phyloP scores from a whole-genome alignment of 2,888 invertebrate genomes.

The Hypsopygia costalis region DNA sequence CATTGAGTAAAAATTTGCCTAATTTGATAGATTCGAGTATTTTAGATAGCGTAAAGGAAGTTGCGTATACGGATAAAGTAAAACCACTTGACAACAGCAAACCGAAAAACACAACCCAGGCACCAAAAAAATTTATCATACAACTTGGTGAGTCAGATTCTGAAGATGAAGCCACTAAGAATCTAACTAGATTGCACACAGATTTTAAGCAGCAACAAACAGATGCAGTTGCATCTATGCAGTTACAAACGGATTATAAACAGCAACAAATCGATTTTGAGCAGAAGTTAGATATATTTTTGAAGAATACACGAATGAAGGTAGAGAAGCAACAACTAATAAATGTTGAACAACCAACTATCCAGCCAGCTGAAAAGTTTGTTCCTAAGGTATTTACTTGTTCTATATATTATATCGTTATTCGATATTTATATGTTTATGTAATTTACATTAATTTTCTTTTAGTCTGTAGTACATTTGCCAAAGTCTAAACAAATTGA shows the following conservation, averaged over 20 bases:
- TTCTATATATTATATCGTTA: conserved; percentile 1
- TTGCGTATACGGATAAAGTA: conserved; percentile 19
- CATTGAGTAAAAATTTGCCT: conserved; percentile 79
- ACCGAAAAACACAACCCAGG: conserved; percentile 5
- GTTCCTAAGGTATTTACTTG: conserved; percentile 57
- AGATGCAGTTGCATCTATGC: conserved; percentile 35
- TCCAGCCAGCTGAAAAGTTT: conserved; percentile 55
- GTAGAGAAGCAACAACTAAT: conserved; percentile 56
- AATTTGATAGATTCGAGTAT: conserved; percentile 47
- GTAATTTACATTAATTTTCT: conserved; percentile 7
- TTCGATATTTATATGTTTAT: too few relatives aligned
- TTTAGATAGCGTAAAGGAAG: conserved; percentile 29
- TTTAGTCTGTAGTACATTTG: conserved; percentile 67
- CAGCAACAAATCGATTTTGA: conserved; percentile 67
- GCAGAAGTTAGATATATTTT: conserved; percentile 61
- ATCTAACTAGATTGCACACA: conserved; percentile 72
- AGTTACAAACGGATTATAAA: conserved; percentile 58
- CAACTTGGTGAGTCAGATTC: conserved; percentile 69
- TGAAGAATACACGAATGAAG: conserved; percentile 66
- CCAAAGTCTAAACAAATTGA: conserved; percentile 74
- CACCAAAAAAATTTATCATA: conserved; percentile 67
- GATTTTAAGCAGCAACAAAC: conserved; percentile 54
- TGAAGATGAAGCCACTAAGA: conserved; percentile 73
- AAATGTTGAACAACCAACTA: conserved; percentile 37
- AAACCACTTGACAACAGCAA: conserved; percentile 18